These are phyloP conservation scores for Cotesia typhae DNA, from an alignment of 1,140 invertebrate genomes.

Conservation along the genomic window DNA sequence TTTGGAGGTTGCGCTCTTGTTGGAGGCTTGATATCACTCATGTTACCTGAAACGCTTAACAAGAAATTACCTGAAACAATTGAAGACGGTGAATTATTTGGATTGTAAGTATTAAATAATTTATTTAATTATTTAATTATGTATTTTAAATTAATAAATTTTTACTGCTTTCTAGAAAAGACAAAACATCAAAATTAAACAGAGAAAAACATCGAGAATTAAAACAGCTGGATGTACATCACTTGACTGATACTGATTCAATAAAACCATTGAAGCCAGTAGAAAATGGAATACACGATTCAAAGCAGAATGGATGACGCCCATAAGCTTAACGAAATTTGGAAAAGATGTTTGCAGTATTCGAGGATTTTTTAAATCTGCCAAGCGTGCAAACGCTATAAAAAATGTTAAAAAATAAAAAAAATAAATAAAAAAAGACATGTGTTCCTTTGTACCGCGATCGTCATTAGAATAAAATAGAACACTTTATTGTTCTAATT, in stretches of 20 bases:
- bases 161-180: constrained; percentile 40
- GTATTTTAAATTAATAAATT: not conserved
- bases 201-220: constrained; percentile 42
- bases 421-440: not conserved
- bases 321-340: constrained; percentile 18
- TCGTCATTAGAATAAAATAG: no score
- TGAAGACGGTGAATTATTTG: constrained; percentile 77
- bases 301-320: constrained; percentile 53
- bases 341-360: constrained; percentile 42
- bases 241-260: constrained; percentile 48
- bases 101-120: constrained; percentile 62
- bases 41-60: constrained; percentile 81
- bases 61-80: constrained; percentile 79
- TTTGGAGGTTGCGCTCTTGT: constrained; percentile 74
- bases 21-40: constrained; percentile 73
- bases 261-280: constrained; percentile 52
- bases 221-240: constrained; percentile 48
- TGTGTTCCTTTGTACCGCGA: no score
- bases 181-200: constrained; percentile 40
- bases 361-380: constrained; percentile 37
- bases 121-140: not conserved
- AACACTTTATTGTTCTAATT: no score
- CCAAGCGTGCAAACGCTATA: constrained; percentile 22
- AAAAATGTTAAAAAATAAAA: constrained; percentile 12
- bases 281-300: constrained; percentile 55